Evolutionary conservation across 2,888 invertebrate genomes (phyloP), one percentile per base, ranked within the genome.

Genomic region (Stratiomys singularior): DNA sequence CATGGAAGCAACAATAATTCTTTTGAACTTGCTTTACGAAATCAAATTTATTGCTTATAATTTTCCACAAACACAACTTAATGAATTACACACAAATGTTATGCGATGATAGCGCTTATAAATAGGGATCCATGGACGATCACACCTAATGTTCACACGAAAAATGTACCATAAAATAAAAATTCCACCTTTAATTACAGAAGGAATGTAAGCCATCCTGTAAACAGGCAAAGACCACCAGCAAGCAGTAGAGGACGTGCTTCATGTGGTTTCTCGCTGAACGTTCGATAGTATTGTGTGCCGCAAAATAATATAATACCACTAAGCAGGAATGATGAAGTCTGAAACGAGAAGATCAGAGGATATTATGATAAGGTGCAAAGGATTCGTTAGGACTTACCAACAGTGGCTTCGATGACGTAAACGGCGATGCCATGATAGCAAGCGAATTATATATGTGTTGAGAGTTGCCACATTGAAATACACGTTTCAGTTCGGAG

Each of bases 401-500:
- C 71, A 71, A 27, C 21, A 71, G 5, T n/a, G 71, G 71, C 25
- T 71, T 71, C 0, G 71, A 47, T 5, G 71, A 46, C 1, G 47
- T 47, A n/a, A 71, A 47, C n/a, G 71, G 71, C 13, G 71, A 46
- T 27, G 71, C 71, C 71, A 71, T 71, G 9, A 71, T 71, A 4
- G 71, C 71, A 13, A 71, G 27, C 5, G 71, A 71, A 52, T 47
- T 47, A 23, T 71, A 71, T 4, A 71, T 47, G 3, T 71, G 71
- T n/a, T 52, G 71, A 23, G 46, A 18, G 27, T 71, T 71, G 27
- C 71, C 71, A 27, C 71, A 71, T 9, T 71, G 21, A 25, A 71
- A 71, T 15, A 71, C 47, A 1, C 27, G 18, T 30, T 67, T 67
- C 23, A 67, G 23, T 1, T 21, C 44, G 11, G 67, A 18, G 27